Percentiles rank a stretch among this genome's conserved stretches.
Conservation (phyloP, 2,888 invertebrate species). For the Neoitamus cyanurus region DNA sequence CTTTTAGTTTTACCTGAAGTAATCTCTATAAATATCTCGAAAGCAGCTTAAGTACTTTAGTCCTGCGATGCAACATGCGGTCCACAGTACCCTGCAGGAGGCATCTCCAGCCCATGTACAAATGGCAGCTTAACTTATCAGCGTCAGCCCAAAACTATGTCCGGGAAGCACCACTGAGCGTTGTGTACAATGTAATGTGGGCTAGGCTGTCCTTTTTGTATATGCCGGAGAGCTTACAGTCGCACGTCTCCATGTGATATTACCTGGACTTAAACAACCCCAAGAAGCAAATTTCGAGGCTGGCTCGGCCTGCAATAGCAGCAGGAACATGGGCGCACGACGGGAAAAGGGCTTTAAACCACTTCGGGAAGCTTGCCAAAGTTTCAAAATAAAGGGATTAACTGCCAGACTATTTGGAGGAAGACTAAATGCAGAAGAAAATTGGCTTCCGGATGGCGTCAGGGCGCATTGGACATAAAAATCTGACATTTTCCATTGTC, state of each 20-base stretch:
- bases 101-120: neutral
- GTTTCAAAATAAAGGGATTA: constrained; percentile 27
- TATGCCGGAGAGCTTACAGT: neutral
- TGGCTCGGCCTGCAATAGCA: neutral
- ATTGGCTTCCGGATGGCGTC: neutral
- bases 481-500: neutral
- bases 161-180: neutral
- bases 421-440: neutral
- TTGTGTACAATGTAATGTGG: neutral
- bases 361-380: constrained; percentile 36
- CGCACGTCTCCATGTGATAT: neutral
- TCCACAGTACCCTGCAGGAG: neutral
- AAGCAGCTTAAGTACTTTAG: neutral
- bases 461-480: neutral
- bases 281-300: constrained; percentile 14
- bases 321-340: neutral
- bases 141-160: neutral
- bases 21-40: neutral
- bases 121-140: neutral
- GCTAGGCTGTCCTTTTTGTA: neutral
- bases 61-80: neutral
- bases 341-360: neutral
- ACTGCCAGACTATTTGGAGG: neutral
- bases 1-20: neutral
- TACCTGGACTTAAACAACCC: constrained; percentile 23